Conservation (phyloP, 2,113 vertebrate genomes). For the Macroglossus sobrinus region DNA sequence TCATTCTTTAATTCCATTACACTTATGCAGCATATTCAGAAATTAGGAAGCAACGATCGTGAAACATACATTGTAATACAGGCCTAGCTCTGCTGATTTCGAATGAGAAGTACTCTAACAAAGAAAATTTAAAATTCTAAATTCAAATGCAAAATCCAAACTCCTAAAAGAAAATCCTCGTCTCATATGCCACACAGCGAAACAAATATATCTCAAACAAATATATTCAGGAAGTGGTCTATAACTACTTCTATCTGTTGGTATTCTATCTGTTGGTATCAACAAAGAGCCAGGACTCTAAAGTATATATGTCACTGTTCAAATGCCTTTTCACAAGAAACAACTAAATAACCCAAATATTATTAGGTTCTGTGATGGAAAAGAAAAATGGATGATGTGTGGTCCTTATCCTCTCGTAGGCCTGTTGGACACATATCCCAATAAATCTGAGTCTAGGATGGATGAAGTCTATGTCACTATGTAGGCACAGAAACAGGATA, state of each 20-base stretch:
- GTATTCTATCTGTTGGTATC: not conserved
- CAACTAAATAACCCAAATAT: not conserved
- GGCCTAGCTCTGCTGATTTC: not conserved
- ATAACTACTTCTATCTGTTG: not conserved
- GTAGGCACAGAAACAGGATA: not conserved
- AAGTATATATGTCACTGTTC: no score
- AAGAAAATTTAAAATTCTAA: not conserved
- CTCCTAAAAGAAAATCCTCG: not conserved
- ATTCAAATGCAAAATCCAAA: not conserved
- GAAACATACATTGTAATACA: not conserved
- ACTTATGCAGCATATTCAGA: not conserved
- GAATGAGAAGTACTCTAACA: not conserved
- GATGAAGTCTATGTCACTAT: rapidly evolving
- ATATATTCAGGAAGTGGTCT: not conserved
- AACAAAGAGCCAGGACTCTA: not conserved
- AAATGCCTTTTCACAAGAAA: not conserved
- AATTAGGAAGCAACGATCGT: not conserved
- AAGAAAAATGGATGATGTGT: not conserved
- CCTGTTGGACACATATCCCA: not conserved
- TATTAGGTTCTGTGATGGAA: not conserved
- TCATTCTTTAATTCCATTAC: not conserved
- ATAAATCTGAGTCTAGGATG: not conserved
- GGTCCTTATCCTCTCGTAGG: not conserved
- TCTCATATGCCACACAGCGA: not conserved
- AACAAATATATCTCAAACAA: not conserved